phyloP scores from a whole-genome alignment of 2,113 vertebrate genomes.

The Smithornis capensis region DNA sequence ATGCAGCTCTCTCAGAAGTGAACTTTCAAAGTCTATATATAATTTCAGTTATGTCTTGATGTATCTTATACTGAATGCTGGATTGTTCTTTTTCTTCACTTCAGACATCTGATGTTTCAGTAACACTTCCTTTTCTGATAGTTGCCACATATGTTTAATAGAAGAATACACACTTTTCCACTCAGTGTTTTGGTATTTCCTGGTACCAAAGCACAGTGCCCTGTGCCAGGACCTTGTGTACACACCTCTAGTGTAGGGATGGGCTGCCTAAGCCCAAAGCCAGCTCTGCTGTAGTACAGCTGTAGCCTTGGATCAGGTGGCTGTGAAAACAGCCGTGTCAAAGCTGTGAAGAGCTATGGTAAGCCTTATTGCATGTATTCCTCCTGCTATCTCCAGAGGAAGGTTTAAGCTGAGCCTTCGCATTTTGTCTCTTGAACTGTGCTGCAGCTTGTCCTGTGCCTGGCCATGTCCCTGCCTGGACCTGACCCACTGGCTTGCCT shows the following conservation, averaged over 20 bases:
- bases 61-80: neutral
- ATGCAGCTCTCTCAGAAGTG: neutral
- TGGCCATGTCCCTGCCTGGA: neutral
- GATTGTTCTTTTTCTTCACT: neutral
- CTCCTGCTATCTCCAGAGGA: neutral
- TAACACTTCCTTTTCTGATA: neutral
- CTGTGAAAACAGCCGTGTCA: neutral
- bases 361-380: neutral
- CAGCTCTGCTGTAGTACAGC: neutral
- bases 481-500: neutral
- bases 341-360: neutral
- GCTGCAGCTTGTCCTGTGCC: neutral
- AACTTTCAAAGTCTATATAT: neutral
- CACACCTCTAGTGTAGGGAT: neutral
- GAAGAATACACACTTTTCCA: neutral
- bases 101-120: neutral
- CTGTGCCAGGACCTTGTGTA: rapidly evolving
- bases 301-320: neutral
- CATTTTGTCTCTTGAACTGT: neutral
- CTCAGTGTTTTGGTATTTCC: neutral
- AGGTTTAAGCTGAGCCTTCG: neutral
- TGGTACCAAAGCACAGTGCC: neutral
- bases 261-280: neutral
- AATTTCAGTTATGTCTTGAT: neutral
- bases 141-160: neutral